These are phyloP conservation scores for Thymelicus sylvestris DNA, from an alignment of 2,888 invertebrate genomes.

Conservation along the genomic window DNA sequence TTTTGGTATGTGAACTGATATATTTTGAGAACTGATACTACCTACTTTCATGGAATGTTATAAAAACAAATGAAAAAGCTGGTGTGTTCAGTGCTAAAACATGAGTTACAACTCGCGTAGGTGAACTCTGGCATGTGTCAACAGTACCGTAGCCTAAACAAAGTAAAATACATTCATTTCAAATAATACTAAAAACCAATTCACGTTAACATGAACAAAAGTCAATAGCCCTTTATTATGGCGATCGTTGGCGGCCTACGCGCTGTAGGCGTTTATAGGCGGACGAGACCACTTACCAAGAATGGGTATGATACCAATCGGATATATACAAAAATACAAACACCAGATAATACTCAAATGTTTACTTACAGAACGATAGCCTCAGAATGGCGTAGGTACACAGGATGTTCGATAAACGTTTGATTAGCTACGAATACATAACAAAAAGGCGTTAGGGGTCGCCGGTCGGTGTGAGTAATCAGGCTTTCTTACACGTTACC, in stretches of 20 bases:
- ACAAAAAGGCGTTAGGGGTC: too few relatives aligned
- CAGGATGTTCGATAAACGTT: constrained; percentile 16
- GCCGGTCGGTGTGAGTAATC: neutral
- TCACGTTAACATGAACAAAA: constrained; percentile 34
- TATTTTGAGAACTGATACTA: too few relatives aligned
- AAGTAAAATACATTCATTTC: constrained; percentile 17
- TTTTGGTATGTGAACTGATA: too few relatives aligned
- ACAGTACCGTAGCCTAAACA: neutral
- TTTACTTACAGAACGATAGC: constrained; percentile 21
- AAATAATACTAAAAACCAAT: constrained; percentile 28
- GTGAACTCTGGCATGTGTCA: neutral
- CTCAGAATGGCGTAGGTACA: constrained; percentile 12
- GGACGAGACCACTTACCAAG: constrained; percentile 35
- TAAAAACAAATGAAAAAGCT: too few relatives aligned
- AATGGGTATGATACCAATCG: constrained; percentile 35
- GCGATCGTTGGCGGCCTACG: constrained; percentile 40
- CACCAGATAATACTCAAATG: constrained; percentile 25
- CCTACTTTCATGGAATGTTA: too few relatives aligned
- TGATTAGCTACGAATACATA: neutral
- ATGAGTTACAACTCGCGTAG: neutral
- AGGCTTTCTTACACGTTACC: neutral
- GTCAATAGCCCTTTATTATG: constrained; percentile 35
- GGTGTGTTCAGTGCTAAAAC: neutral
- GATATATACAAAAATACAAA: constrained; percentile 33
- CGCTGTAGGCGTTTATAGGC: constrained; percentile 39